These are phyloP conservation scores for Dermatophagoides farinae DNA, from an alignment of 1,140 invertebrate genomes.

Conservation along the genomic window DNA sequence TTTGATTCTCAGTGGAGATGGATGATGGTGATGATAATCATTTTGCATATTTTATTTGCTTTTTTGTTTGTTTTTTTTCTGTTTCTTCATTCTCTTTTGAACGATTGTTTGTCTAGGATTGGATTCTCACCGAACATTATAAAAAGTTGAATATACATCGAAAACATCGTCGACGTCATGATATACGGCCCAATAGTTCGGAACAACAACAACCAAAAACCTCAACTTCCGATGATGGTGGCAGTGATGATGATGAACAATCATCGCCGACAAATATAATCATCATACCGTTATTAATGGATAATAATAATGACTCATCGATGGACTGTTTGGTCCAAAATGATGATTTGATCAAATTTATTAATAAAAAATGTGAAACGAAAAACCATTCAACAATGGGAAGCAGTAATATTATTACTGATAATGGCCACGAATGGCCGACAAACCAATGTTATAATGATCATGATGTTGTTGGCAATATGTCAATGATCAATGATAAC, in stretches of 20 bases:
- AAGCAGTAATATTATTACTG: too few relatives aligned
- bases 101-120: background rate
- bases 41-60: background rate
- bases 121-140: constrained; percentile 64
- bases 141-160: constrained; percentile 43
- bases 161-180: background rate
- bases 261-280: background rate
- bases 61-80: background rate
- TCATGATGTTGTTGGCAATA: too few relatives aligned
- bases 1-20: too few relatives aligned
- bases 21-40: too few relatives aligned
- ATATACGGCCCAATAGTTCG: background rate
- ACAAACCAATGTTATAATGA: too few relatives aligned
- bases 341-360: background rate
- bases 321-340: background rate
- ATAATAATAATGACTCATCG: background rate
- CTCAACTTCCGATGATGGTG: background rate
- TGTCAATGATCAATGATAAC: too few relatives aligned
- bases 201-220: background rate
- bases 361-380: too few relatives aligned
- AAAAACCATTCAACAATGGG: too few relatives aligned
- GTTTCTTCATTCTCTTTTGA: background rate
- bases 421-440: too few relatives aligned
- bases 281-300: background rate
- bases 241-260: background rate